Conservation (phyloP, 2,113 vertebrate species). For the Suricata suricatta region DNA sequence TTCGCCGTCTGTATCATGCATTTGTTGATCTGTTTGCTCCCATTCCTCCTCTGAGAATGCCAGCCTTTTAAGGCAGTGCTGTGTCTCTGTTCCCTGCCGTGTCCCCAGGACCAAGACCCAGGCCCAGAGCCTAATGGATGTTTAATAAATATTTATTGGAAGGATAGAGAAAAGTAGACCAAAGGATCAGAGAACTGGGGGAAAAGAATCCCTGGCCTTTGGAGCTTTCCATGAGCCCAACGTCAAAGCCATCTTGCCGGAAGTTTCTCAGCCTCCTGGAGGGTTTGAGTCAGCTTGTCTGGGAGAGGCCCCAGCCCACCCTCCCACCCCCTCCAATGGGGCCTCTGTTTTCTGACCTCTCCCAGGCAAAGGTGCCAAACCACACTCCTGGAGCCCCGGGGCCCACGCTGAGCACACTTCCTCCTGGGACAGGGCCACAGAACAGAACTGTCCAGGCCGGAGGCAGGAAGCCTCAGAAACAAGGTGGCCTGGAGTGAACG, state of each 20-base stretch:
- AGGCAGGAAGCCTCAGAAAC: background rate
- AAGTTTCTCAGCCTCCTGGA: background rate
- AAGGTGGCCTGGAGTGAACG: background rate
- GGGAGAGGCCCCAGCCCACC: background rate
- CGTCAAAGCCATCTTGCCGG: background rate
- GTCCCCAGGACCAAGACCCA: too few relatives aligned
- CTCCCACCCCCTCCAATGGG: background rate
- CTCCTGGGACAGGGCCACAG: background rate
- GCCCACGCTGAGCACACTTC: conserved; percentile 3
- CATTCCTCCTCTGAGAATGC: background rate
- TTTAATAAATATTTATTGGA: background rate
- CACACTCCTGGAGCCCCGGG: background rate
- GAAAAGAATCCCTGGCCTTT: background rate
- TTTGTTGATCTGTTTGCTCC: background rate
- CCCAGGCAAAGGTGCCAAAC: conserved; percentile 35
- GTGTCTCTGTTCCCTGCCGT: background rate
- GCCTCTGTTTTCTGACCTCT: conserved; percentile 53
- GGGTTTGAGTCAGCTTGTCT: conserved; percentile 51
- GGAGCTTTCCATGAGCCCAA: background rate
- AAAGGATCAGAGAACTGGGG: background rate
- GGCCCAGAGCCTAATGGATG: background rate
- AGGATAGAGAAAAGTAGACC: background rate
- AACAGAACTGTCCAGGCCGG: background rate
- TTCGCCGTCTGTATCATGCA: background rate
- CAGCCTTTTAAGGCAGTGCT: background rate